Conservation (phyloP, 2,888 invertebrate genomes). For the Eudemis profundana region DNA sequence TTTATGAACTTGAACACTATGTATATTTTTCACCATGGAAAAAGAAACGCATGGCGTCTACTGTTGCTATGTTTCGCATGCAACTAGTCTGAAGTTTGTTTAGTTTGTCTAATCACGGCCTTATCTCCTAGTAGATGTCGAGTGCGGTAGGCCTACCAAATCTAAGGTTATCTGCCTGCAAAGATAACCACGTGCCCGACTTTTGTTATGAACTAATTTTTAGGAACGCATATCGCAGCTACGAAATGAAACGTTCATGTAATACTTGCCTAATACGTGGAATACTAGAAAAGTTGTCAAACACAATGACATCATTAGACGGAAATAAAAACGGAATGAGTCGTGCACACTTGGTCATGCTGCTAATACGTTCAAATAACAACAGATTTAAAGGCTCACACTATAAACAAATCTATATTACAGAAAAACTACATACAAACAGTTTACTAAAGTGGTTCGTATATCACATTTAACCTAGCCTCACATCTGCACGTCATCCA, state of each 20-base stretch:
- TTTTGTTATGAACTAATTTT: conserved; percentile 40
- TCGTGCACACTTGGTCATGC: background rate
- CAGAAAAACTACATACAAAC: conserved; percentile 21
- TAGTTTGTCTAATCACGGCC: conserved; percentile 53
- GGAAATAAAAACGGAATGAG: background rate
- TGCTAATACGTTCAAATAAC: background rate
- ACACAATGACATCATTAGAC: background rate
- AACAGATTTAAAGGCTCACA: background rate
- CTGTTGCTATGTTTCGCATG: conserved; percentile 24
- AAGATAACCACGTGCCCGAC: conserved; percentile 53
- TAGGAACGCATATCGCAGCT: conserved; percentile 23
- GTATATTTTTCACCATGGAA: too few species aligned
- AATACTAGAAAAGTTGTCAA: conserved; percentile 13
- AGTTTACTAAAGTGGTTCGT: conserved; percentile 21
- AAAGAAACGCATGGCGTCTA: background rate
- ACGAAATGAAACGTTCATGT: background rate
- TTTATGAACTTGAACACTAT: too few species aligned
- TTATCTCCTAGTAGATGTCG: conserved; percentile 52
- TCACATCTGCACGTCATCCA: conserved; percentile 42
- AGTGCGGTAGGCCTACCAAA: conserved; percentile 60
- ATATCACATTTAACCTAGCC: conserved; percentile 38
- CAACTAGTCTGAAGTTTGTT: conserved; percentile 32
- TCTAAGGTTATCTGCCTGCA: conserved; percentile 62
- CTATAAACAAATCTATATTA: background rate
- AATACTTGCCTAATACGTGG: background rate